These are phyloP conservation scores for Lepidocolaptes lacrymiger DNA, from an alignment of 2,797 vertebrate genomes.

Conservation along the genomic window DNA sequence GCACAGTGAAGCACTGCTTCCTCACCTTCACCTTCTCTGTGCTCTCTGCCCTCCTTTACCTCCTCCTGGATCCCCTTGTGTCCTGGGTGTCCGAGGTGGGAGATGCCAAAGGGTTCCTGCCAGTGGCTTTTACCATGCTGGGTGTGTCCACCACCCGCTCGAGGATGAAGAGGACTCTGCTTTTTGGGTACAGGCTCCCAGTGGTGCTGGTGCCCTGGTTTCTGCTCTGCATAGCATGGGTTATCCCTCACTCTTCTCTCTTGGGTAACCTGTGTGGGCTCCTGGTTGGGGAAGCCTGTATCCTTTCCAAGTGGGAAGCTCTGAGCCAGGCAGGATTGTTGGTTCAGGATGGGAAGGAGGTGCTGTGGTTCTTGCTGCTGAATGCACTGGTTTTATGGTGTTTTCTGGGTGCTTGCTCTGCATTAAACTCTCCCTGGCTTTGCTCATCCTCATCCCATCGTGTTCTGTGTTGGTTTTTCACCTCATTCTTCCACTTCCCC, in stretches of 20 bases:
- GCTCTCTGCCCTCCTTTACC: constrained; percentile 2
- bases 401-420: background rate
- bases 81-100: background rate
- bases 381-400: background rate
- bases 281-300: constrained; percentile 73
- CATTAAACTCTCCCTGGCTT: background rate
- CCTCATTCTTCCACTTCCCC: accelerated
- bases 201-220: constrained; percentile 71
- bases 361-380: accelerated
- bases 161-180: background rate
- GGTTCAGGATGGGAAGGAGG: accelerated
- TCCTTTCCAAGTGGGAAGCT: constrained; percentile 58
- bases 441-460: background rate
- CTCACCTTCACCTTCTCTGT: background rate
- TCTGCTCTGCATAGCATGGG: constrained; percentile 62
- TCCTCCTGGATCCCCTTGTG: background rate
- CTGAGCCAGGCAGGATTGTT: accelerated
- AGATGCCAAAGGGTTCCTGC: constrained; percentile 37
- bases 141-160: constrained; percentile 29
- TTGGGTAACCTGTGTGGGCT: constrained; percentile 76
- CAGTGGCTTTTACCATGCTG: constrained; percentile 19
- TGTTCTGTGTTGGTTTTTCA: background rate
- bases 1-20: constrained; percentile 48
- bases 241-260: constrained; percentile 74
- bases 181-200: constrained; percentile 67